Conservation (phyloP, 2,888 invertebrate genomes). For the Merodon equestris region DNA sequence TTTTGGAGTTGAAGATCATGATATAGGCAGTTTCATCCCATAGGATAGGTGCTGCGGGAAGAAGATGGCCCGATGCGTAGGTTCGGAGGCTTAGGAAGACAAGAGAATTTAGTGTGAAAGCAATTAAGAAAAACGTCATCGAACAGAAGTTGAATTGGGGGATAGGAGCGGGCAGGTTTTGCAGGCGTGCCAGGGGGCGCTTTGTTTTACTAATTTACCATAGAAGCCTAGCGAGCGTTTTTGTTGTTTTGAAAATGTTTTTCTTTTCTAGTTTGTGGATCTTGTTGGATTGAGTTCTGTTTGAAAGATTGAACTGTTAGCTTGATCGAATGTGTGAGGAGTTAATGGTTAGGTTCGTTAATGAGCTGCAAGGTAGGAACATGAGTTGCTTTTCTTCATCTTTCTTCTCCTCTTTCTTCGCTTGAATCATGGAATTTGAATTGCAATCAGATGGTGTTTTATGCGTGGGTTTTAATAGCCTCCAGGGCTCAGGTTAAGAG, state of each 20-base stretch:
- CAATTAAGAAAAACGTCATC: conserved; percentile 36
- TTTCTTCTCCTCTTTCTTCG: conserved; percentile 13
- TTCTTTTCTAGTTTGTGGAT: neutral
- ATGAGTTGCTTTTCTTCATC: conserved; percentile 4
- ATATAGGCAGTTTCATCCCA: conserved; percentile 22
- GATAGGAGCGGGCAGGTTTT: conserved; percentile 17
- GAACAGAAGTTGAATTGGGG: neutral
- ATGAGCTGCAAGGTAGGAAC: conserved; percentile 46
- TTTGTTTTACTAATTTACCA: conserved; percentile 53
- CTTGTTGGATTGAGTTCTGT: conserved; percentile 26
- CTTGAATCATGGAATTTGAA: conserved; percentile 23
- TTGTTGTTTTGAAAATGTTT: no score
- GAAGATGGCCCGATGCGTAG: conserved; percentile 26
- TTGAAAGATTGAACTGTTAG: conserved; percentile 62
- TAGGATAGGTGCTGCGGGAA: neutral
- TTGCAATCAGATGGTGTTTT: conserved; percentile 44
- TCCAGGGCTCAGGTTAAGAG: conserved; percentile 7
- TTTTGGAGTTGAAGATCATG: conserved; percentile 34
- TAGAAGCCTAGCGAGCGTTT: neutral
- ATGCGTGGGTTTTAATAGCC: conserved; percentile 28
- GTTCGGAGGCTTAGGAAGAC: conserved; percentile 17
- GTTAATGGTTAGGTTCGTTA: conserved; percentile 58
- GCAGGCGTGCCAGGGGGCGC: conserved; percentile 1
- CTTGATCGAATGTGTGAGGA: conserved; percentile 64
- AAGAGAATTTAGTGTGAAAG: conserved; percentile 53